These are phyloP conservation scores for Pseudorhiza aurosa DNA, from an alignment of 30 jellyfish, hydroid and myxozoan genomes.

Conservation along the genomic window DNA sequence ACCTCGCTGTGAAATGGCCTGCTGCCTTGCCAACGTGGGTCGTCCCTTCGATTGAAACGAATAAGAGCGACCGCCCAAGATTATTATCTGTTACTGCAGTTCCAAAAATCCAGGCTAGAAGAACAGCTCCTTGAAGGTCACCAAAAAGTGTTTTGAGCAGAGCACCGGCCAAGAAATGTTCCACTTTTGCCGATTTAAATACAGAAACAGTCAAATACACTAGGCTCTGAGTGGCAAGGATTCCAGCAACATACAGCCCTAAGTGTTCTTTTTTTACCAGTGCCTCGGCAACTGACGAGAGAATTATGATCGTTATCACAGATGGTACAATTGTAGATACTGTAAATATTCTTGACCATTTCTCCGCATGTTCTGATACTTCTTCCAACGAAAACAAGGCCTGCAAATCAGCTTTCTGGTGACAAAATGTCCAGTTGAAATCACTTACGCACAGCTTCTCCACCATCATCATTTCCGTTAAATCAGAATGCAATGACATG, in stretches of 20 bases:
- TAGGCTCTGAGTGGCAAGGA: slow-evolving; percentile 41
- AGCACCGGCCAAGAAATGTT: slow-evolving; percentile 28
- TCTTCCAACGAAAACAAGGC: neutral
- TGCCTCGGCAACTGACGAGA: slow-evolving; percentile 15
- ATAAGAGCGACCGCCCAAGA: slow-evolving; percentile 22
- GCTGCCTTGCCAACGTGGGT: slow-evolving; percentile 13
- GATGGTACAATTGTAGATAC: slow-evolving; percentile 10
- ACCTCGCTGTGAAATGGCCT: slow-evolving; percentile 8
- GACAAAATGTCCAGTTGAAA: slow-evolving; percentile 2
- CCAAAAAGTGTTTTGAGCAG: slow-evolving; percentile 33
- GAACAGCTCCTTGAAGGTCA: slow-evolving; percentile 34
- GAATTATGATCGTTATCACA: neutral
- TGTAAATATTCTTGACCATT: slow-evolving; percentile 10
- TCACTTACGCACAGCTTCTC: slow-evolving; percentile 14
- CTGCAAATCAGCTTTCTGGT: neutral
- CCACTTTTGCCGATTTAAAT: slow-evolving; percentile 4
- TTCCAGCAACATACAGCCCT: slow-evolving; percentile 25
- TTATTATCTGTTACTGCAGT: slow-evolving; percentile 13
- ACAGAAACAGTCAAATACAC: slow-evolving; percentile 21
- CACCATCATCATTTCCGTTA: slow-evolving; percentile 1
- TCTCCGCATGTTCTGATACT: neutral
- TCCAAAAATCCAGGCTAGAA: slow-evolving; percentile 29
- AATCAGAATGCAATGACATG: neutral
- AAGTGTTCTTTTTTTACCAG: slow-evolving; percentile 9
- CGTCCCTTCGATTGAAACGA: slow-evolving; percentile 31